Evolutionary conservation across 2,797 vertebrate genomes (phyloP), one percentile per base, ranked within the genome.

Genomic region (Chiropotes sagulatus): DNA sequence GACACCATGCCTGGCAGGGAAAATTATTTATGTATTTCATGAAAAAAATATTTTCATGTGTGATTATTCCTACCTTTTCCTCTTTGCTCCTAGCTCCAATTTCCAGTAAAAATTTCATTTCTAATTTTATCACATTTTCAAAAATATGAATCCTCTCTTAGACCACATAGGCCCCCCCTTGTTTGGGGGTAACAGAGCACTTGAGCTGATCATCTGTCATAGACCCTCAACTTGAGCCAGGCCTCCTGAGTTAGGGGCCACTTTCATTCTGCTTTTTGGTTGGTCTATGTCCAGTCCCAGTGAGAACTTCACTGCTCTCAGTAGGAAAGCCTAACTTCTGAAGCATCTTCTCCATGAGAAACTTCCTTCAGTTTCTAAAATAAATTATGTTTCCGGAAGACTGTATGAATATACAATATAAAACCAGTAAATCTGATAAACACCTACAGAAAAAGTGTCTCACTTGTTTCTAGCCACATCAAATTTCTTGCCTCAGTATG

Each of bases 331-430:
- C 79, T 48, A 14, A 2, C 1, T 12, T n/a, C 26, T 33, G 26
- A 57, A 46, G 50, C 8, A 30, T 61, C 85, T 94, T 72, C 15
- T 90, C 54, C 58, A 75, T 1, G 1, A 0, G 14, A 64, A 39
- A 54, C 36, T 70, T 85, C 36, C 57, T n/a, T 24, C 36, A 48
- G 17, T n/a, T 67, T 81, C 52, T 72, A 36, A 92, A 81, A 89
- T 54, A 94, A 96, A 85, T 61, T 94, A 36, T 61, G 52, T 52
- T 81, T 94, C 44, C 70, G 85, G 78, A 52, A 92, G 22, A 88
- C 67, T 54, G 28, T 46, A 24, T 73, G 33, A 82, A 80, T 76
- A 46, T 1, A 46, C 10, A 82, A 30, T 14, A 85, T 33, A 70
- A 91, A 87, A 22, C 28, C 22, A 87, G 67, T n/a, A 82, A 86